phyloP scores from a whole-genome alignment of 2,797 vertebrate genomes.

The Onychomys leucogaster region DNA sequence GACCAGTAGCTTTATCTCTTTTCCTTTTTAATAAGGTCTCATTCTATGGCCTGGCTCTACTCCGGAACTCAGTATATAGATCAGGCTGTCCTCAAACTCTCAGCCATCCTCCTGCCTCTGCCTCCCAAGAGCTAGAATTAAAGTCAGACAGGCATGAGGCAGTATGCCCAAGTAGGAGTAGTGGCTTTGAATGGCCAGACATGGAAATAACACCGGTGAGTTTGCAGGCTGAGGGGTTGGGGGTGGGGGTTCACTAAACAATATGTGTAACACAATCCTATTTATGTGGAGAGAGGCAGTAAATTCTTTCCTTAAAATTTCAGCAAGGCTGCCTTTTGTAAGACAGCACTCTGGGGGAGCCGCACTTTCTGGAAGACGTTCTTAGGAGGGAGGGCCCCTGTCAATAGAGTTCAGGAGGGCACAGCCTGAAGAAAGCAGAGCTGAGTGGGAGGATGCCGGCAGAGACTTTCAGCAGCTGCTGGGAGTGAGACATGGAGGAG shows the following conservation, averaged over 20 bases:
- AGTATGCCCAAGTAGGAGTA: neutral
- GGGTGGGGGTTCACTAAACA: neutral
- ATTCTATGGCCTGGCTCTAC: neutral
- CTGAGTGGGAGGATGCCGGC: conserved; percentile 69
- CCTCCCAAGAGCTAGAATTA: neutral
- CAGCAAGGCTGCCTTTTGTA: neutral
- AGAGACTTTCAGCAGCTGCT: conserved; percentile 66
- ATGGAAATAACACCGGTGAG: neutral
- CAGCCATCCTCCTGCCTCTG: neutral
- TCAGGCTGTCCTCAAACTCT: neutral
- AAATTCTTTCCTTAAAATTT: conserved; percentile 47
- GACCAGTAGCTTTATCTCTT: neutral
- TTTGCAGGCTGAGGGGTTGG: neutral
- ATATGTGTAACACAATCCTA: neutral
- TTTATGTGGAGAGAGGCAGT: conserved; percentile 46
- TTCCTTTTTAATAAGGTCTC: neutral
- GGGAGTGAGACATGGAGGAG: conserved; percentile 16
- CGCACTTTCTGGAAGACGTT: conserved; percentile 7
- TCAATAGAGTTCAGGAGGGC: conserved; percentile 71
- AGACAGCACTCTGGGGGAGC: conserved; percentile 29
- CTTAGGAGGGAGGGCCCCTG: neutral
- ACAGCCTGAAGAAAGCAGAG: conserved; percentile 65
- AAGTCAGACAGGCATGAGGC: neutral
- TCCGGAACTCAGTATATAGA: neutral
- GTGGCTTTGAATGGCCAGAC: neutral